Base-by-base conservation (phyloP, 2,888 invertebrate genomes). In the Thecophora atra region DNA sequence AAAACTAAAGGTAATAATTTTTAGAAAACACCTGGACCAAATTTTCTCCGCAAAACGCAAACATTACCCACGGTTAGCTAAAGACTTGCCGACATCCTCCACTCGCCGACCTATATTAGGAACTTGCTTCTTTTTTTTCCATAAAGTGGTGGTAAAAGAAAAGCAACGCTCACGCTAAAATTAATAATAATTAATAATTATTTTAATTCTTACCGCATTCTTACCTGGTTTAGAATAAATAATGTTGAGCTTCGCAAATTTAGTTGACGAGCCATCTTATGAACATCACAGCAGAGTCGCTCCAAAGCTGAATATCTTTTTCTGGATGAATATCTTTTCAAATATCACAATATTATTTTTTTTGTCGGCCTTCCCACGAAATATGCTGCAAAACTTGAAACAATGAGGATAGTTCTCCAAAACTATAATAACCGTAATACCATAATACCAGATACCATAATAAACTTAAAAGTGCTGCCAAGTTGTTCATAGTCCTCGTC, bases 41-140 rank as follows among this genome's bases (percentile, higher is more conserved):
- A 13, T 17, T 7, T 30, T 56, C 28, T 64, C 0, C 2, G 4
- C 13, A 62, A 51, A 44, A 70, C 56, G 76, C n/a, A n/a, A n/a
- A n/a, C n/a, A n/a, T n/a, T 77, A 93, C 93, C 93, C 93, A 89
- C 91, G 91, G 42, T 91, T 88, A 76, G 91, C 90, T 79, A 92
- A 86, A 64, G 92, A 91, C 84, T 91, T 88, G 65, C 90, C 89
- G 73, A 90, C 87, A 51, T 91, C 85, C 72, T 88, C 86, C 76
- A 90, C 15, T 17, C 26, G 17, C 56, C 47, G 58, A 8, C 54
- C 24, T 51, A 62, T 17, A 28, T 17, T 26, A 21, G 52, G 37
- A 19, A 19, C 28, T 60, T 65, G 26, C n/a, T 58, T 68, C 28
- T 60, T 44, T 60, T 56, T 52, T 42, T 28, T 42, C 13, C 21